Evolutionary conservation across 2,888 invertebrate species (phyloP).

Genomic region (Hydrotaea cyrtoneurina): DNA sequence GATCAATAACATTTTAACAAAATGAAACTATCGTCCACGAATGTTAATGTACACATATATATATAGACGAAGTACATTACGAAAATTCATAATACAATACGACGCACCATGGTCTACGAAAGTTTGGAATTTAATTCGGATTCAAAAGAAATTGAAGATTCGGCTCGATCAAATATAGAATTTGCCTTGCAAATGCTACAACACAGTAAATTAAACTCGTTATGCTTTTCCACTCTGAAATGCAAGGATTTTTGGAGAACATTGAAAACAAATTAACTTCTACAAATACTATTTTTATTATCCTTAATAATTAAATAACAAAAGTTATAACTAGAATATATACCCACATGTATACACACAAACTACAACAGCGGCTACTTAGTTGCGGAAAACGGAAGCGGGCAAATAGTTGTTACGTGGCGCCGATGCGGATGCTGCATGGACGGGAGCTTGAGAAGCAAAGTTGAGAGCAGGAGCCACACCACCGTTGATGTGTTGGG

Average conservation of each 20-base stretch:
- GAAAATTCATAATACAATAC: no score
- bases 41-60: no score
- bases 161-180: no score
- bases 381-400: constrained; percentile 73
- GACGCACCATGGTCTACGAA: no score
- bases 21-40: no score
- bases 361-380: not conserved
- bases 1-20: not conserved
- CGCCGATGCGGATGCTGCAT: constrained; percentile 61
- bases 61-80: no score
- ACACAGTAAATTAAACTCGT: no score
- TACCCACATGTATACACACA: not conserved
- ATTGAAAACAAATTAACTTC: not conserved
- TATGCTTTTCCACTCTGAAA: no score
- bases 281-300: constrained; percentile 8
- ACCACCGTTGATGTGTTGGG: constrained; percentile 71
- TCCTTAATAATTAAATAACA: constrained; percentile 1
- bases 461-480: constrained; percentile 74
- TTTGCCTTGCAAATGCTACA: no score
- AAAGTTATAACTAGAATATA: not conserved
- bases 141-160: no score
- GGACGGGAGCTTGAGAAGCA: constrained; percentile 70
- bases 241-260: no score
- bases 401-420: constrained; percentile 70
- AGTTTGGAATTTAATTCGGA: no score